Conservation (phyloP, 2,113 vertebrate genomes). For the Chlorodrepanis virens region DNA sequence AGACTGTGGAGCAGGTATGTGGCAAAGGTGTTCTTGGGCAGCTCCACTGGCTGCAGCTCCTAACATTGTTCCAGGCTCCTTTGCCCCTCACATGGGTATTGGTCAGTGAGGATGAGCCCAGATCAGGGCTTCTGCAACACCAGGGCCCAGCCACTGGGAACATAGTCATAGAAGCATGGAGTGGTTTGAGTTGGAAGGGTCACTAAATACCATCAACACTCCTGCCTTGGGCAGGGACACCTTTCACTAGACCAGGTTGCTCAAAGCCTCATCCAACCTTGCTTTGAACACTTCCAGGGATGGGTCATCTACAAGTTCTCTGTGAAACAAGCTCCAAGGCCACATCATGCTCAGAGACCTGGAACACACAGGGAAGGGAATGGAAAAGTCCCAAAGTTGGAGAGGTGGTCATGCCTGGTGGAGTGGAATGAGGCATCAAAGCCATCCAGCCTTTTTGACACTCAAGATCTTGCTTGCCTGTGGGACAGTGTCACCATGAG, state of each 20-base stretch:
- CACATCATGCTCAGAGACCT: not conserved
- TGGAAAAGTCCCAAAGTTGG: not conserved
- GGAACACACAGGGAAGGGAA: not conserved
- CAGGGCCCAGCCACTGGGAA: not conserved
- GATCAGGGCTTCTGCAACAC: not conserved
- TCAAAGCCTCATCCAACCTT: not conserved
- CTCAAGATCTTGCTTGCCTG: accelerated
- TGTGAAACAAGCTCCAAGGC: not conserved
- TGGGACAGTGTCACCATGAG: not conserved
- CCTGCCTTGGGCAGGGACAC: not conserved
- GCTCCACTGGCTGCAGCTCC: not conserved
- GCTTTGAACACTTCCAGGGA: not conserved
- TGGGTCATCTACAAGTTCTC: not conserved
- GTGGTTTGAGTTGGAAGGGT: not conserved
- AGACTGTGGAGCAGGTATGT: not conserved
- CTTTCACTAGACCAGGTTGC: not conserved
- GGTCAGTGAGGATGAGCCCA: not conserved
- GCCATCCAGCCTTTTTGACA: not conserved
- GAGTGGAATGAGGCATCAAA: not conserved
- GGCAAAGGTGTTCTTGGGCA: not conserved
- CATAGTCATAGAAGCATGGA: not conserved
- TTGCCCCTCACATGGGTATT: not conserved
- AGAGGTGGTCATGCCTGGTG: accelerated
- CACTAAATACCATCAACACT: not conserved
- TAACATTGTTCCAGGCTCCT: not conserved